phyloP scores from a whole-genome alignment of 2,113 vertebrate genomes.

The Anseranas semipalmata region DNA sequence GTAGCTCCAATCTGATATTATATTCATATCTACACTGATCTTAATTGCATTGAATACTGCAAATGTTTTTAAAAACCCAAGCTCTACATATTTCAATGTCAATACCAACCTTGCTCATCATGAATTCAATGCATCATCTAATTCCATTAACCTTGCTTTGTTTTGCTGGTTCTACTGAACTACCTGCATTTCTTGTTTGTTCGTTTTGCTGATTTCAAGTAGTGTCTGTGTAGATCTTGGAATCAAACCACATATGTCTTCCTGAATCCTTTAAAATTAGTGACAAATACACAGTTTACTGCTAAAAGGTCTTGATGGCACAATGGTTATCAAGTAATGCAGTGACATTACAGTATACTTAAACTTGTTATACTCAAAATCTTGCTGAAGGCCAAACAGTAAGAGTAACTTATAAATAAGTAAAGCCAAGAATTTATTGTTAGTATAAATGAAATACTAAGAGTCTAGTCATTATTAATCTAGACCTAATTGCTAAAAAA shows the following conservation, averaged over 20 bases:
- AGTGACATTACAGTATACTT: background rate
- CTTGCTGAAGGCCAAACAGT: background rate
- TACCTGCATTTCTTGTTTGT: background rate
- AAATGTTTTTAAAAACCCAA: background rate
- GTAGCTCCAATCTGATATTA: background rate
- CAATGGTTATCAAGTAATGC: background rate
- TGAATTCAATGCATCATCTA: background rate
- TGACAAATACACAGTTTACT: background rate
- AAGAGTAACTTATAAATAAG: background rate
- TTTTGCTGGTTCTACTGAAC: background rate
- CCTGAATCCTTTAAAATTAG: background rate
- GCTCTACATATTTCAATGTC: background rate
- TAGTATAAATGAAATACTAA: background rate
- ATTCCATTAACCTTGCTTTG: background rate
- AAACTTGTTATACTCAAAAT: background rate
- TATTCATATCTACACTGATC: background rate
- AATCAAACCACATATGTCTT: background rate
- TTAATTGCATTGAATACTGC: background rate
- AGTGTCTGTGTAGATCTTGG: background rate
- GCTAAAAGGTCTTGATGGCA: background rate
- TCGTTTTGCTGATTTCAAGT: background rate
- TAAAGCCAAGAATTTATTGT: background rate
- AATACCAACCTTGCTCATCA: background rate
- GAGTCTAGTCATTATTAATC: background rate
- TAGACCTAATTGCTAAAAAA: background rate